Evolutionary conservation across 1,140 invertebrate species (phyloP).

Genomic region (Matsumurasca onukii): DNA sequence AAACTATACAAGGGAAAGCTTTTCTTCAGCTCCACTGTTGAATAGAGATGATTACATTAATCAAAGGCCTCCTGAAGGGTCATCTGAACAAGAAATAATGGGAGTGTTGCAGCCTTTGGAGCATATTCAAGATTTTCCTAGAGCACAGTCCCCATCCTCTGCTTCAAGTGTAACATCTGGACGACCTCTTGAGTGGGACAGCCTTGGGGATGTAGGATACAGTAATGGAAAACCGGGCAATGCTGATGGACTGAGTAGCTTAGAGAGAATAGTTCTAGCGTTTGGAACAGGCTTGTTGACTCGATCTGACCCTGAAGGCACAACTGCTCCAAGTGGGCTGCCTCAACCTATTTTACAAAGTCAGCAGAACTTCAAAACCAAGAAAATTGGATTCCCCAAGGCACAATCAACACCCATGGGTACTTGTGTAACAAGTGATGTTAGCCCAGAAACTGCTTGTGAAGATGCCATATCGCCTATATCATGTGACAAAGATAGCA

Average conservation of each 20-base stretch:
- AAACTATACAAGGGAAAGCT: too few species aligned
- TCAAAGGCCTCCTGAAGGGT: constrained; percentile 30
- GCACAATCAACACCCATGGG: constrained; percentile 38
- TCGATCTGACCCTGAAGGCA: constrained; percentile 51
- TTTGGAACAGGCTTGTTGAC: constrained; percentile 41
- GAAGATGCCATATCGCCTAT: constrained; percentile 24
- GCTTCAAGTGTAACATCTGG: constrained; percentile 36
- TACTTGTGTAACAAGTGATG: constrained; percentile 11
- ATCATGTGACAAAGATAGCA: background rate
- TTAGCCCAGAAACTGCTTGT: constrained; percentile 7
- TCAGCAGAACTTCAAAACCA: background rate
- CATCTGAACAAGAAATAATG: background rate
- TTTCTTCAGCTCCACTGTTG: background rate
- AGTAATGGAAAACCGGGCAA: background rate
- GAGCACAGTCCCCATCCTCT: constrained; percentile 30
- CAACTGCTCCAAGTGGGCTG: constrained; percentile 41
- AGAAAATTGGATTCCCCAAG: constrained; percentile 21
- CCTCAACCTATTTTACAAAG: constrained; percentile 10
- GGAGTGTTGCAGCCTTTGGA: constrained; percentile 3
- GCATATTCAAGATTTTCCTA: constrained; percentile 12
- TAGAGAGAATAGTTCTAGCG: constrained; percentile 56
- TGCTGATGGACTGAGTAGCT: constrained; percentile 50
- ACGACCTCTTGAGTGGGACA: constrained; percentile 67
- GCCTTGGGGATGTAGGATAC: constrained; percentile 74
- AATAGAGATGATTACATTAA: constrained; percentile 29